Conservation (phyloP, 2,797 vertebrate species). For the Gila robusta region DNA sequence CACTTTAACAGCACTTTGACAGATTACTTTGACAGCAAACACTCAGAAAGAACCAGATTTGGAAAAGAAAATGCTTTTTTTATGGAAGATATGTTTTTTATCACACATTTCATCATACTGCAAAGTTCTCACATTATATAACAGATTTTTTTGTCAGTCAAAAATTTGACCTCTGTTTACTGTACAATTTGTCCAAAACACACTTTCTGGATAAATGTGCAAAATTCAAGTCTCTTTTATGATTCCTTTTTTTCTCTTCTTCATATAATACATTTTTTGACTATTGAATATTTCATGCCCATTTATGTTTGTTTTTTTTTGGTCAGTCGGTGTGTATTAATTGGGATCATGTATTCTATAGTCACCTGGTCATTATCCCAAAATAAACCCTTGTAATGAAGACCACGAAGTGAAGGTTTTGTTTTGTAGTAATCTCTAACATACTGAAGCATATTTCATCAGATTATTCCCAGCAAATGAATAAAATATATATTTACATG, state of each 20-base stretch:
- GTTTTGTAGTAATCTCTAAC: background rate
- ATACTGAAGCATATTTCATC: constrained; percentile 1
- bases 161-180: background rate
- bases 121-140: background rate
- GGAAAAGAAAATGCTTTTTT: constrained; percentile 39
- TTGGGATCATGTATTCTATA: background rate
- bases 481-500: background rate
- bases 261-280: background rate
- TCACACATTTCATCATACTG: background rate
- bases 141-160: background rate
- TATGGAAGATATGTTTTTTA: constrained; percentile 18
- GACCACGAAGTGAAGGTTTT: background rate
- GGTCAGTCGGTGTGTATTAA: background rate
- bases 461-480: background rate
- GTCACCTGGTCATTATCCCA: background rate
- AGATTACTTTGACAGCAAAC: background rate
- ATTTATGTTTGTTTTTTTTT: background rate
- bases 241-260: background rate
- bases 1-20: background rate
- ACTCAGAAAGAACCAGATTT: background rate
- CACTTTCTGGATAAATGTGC: background rate
- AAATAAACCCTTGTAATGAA: background rate
- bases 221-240: background rate
- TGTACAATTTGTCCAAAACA: background rate
- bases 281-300: background rate